These are phyloP conservation scores for Lepus americanus DNA, from an alignment of 2,113 vertebrate genomes.

Conservation along the genomic window DNA sequence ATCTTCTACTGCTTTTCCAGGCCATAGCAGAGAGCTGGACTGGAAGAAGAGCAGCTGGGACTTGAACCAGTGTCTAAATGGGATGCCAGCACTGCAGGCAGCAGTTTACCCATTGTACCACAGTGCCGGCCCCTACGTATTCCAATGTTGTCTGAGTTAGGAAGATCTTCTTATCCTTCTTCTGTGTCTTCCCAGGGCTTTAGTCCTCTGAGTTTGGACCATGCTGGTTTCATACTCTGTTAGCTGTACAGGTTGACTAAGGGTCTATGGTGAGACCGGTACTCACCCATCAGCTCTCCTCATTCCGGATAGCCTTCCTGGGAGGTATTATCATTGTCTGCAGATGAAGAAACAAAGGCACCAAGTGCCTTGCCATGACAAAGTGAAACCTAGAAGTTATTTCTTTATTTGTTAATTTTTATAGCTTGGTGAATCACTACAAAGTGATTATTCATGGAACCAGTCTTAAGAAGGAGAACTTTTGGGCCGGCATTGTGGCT, in stretches of 20 bases:
- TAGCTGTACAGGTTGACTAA: not conserved
- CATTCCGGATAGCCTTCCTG: not conserved
- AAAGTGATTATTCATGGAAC: not conserved
- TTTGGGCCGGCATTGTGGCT: too few relatives aligned
- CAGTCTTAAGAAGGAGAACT: not conserved
- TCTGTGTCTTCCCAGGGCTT: not conserved
- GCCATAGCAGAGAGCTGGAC: too few relatives aligned
- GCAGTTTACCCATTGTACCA: too few relatives aligned
- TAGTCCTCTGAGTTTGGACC: not conserved
- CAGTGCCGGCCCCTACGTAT: too few relatives aligned
- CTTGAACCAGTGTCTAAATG: too few relatives aligned
- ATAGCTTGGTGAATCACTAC: not conserved
- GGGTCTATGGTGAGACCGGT: not conserved
- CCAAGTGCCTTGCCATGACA: not conserved
- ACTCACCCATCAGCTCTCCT: not conserved
- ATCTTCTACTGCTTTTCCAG: too few relatives aligned
- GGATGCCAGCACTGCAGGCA: too few relatives aligned
- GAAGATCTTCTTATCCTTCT: not conserved
- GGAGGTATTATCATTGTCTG: not conserved
- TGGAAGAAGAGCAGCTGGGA: too few relatives aligned
- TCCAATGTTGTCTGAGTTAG: not conserved
- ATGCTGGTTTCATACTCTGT: not conserved
- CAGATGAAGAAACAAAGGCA: not conserved
- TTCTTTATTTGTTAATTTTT: not conserved
- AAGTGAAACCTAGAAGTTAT: constrained; percentile 4